phyloP scores from a whole-genome alignment of 92 coral and sea anemone genomes.

The Parazoanthus swiftii region DNA sequence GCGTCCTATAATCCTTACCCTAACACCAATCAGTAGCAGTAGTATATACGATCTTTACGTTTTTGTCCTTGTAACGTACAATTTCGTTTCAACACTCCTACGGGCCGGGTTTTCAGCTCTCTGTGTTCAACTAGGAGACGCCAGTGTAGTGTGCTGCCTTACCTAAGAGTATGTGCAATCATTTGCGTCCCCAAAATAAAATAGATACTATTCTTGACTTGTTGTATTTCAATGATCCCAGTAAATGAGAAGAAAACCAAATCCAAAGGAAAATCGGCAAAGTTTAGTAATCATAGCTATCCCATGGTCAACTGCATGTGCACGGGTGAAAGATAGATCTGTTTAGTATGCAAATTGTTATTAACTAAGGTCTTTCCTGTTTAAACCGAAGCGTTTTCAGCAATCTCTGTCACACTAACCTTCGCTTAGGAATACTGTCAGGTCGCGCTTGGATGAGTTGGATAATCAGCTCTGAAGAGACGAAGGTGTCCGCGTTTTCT shows the following conservation, averaged over 20 bases:
- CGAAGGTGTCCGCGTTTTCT: constrained; percentile 95
- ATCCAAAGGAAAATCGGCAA: neutral
- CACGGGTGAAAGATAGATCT: neutral
- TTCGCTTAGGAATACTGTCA: constrained; percentile 86
- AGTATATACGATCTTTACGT: too few species aligned
- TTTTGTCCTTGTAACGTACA: too few species aligned
- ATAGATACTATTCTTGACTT: neutral
- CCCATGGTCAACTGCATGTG: neutral
- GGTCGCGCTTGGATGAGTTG: constrained; percentile 98
- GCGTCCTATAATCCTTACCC: too few species aligned
- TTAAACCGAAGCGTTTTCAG: too few species aligned
- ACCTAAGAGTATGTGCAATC: too few species aligned
- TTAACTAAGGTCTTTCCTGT: neutral
- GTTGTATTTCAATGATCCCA: neutral
- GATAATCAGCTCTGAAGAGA: constrained; percentile 90
- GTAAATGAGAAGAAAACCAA: neutral
- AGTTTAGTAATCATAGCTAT: neutral
- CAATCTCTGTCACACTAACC: constrained; percentile 49
- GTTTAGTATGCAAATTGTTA: neutral
- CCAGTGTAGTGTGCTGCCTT: too few species aligned
- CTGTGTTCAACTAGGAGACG: too few species aligned
- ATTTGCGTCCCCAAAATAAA: too few species aligned
- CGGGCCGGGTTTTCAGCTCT: too few species aligned
- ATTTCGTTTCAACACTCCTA: too few species aligned
- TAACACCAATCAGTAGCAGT: too few species aligned